Base-by-base conservation (phyloP, 92 coral and sea anemone species). In the Bergia sp. region DNA sequence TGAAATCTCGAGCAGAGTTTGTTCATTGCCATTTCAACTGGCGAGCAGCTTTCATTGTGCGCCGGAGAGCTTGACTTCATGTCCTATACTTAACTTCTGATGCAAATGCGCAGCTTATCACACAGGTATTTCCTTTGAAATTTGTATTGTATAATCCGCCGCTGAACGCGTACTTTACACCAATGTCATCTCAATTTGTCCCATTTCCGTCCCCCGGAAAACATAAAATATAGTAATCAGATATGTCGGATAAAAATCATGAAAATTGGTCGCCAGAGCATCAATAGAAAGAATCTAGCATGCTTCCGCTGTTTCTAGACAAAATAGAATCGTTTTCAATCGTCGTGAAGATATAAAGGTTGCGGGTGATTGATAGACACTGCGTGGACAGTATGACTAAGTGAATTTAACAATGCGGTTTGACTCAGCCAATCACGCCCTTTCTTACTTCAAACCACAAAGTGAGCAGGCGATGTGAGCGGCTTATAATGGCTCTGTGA, bases 171-270 rank as follows among this genome's bases (percentile, higher is more conserved):
- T 36, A 71, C 64, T 47, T 43, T 71, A 71, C 64, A 71, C 66
- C 47, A 36, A 40, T 43, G 42, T 83, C 87, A 83, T 67, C 64
- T 44, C 78, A 83, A 67, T 21, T 83, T 69, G 77, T 29, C 87
- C 12, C 42, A 49, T 69, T 83, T 83, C 87, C 87, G 78, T 41
- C n/a, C 41, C 29, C 40, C 79, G 78, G 87, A 83, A 65, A 43
- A 7, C 77, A 83, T 72, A 82, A 67, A 50, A 67, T 83, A 45
- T 13, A 69, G 53, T 6, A 23, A 5, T 44, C n/a, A 83, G 76
- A 12, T 29, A 29, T 44, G 57, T 47, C 4, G 21, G 64, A 69
- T 74, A 43, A 4, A 29, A 29, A 29, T 29, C 29, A 29, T 29
- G 29, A 29, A 29, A 13, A 84, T 6, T 71, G 58, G 21, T 42